Conservation (phyloP, 1,140 invertebrate species). For the Triops longicaudatus region DNA sequence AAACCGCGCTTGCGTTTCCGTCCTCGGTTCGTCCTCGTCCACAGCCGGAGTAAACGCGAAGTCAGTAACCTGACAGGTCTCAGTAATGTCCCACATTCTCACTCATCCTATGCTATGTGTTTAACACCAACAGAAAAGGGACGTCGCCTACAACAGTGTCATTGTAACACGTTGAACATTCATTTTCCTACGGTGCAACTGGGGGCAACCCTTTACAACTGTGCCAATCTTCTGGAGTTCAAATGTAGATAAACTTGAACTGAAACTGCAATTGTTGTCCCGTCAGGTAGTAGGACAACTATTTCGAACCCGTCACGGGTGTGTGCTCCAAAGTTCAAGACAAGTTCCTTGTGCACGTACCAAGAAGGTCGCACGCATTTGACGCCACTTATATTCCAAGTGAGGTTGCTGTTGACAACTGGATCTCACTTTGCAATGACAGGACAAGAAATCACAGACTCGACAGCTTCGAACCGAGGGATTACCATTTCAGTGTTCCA, state of each 20-base stretch:
- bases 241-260: too few species aligned
- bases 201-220: not conserved
- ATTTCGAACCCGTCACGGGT: too few species aligned
- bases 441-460: not conserved
- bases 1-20: not conserved
- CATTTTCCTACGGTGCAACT: not conserved
- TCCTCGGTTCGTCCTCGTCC: not conserved
- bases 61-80: not conserved
- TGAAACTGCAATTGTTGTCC: too few species aligned
- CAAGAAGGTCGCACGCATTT: not conserved
- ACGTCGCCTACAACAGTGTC: too few species aligned
- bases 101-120: not conserved
- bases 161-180: not conserved
- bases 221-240: too few species aligned
- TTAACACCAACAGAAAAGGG: not conserved
- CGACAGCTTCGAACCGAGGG: not conserved
- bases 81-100: not conserved
- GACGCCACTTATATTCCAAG: not conserved
- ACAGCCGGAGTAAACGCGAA: not conserved
- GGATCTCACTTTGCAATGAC: not conserved
- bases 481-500: not conserved
- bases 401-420: not conserved
- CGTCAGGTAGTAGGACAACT: too few species aligned
- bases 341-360: too few species aligned
- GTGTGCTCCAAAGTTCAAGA: too few species aligned